These are phyloP conservation scores for Dolichoris vasculosae DNA, from an alignment of 1,140 invertebrate genomes.

Conservation along the genomic window DNA sequence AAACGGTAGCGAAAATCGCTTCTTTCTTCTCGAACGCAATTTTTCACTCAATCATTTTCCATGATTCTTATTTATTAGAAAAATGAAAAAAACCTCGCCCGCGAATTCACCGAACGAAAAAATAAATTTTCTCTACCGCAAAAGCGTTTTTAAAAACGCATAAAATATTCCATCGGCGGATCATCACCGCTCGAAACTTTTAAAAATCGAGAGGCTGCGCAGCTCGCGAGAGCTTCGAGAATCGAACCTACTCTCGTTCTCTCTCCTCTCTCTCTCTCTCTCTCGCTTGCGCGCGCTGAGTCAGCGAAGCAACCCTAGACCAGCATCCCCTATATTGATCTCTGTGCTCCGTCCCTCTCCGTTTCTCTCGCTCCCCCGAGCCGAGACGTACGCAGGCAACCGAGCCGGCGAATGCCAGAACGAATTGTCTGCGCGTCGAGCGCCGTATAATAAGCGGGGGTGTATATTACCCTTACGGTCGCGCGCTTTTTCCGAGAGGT, in stretches of 20 bases:
- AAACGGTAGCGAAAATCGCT: no score
- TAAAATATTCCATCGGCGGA: no score
- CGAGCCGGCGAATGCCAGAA: background rate
- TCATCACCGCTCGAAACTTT: background rate
- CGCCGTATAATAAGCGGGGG: background rate
- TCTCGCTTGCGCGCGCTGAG: conserved; percentile 19
- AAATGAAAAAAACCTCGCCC: no score
- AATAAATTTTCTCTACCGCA: no score
- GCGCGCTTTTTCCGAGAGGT: background rate
- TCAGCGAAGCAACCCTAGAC: conserved; percentile 44
- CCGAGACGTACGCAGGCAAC: background rate
- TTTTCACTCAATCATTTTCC: no score
- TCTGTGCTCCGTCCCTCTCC: conserved; percentile 42
- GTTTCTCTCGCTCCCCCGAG: background rate
- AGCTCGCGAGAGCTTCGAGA: background rate
- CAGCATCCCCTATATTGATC: conserved; percentile 62
- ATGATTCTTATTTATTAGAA: no score
- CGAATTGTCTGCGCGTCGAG: background rate
- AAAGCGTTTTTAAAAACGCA: no score
- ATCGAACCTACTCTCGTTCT: background rate
- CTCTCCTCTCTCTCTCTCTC: background rate
- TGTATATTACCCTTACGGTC: background rate
- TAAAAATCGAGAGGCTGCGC: conserved; percentile 20
- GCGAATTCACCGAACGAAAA: no score
- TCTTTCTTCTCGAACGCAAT: no score